Percentiles rank a stretch among this genome's conserved stretches.
phyloP scores from a whole-genome alignment of 2,113 vertebrate genomes.

The Phrynosoma platyrhinos region DNA sequence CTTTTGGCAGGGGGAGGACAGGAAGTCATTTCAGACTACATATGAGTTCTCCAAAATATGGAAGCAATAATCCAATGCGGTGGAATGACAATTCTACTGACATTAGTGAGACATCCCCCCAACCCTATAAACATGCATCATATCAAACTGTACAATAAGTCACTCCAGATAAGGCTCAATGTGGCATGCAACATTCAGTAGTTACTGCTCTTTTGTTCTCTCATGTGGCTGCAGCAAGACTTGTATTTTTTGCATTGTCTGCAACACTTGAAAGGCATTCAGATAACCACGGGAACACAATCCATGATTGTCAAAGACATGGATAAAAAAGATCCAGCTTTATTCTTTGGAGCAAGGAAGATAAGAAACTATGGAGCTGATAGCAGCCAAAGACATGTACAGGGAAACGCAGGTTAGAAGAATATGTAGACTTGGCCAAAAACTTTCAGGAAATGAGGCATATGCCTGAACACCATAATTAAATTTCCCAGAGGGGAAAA shows the following conservation, averaged over 20 bases:
- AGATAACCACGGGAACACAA: conserved; percentile 36
- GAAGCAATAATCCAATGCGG: neutral
- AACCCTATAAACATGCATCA: neutral
- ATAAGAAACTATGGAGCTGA: conserved; percentile 51
- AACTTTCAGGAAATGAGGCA: conserved; percentile 47
- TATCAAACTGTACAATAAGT: neutral
- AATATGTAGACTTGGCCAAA: conserved; percentile 33
- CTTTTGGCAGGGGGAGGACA: neutral
- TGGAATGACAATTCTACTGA: neutral
- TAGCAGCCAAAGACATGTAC: conserved; percentile 43
- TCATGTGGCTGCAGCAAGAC: conserved; percentile 45
- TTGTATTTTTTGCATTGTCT: conserved; percentile 37
- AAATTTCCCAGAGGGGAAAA: conserved; percentile 30
- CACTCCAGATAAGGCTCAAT: conserved; percentile 3
- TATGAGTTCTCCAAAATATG: neutral
- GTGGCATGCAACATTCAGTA: conserved; percentile 47
- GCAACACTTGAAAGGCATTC: conserved; percentile 16
- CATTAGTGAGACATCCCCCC: neutral
- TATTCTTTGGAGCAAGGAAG: conserved; percentile 57
- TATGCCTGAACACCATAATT: conserved; percentile 8
- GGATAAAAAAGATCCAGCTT: conserved; percentile 28
- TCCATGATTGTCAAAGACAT: conserved; percentile 18
- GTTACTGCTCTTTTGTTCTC: conserved; percentile 54
- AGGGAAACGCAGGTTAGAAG: conserved; percentile 50
- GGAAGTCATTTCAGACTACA: neutral